Percentiles rank a stretch among this genome's conserved stretches.
These are phyloP conservation scores for Aplysia californica DNA, from an alignment of 1,140 invertebrate species.

Conservation along the genomic window DNA sequence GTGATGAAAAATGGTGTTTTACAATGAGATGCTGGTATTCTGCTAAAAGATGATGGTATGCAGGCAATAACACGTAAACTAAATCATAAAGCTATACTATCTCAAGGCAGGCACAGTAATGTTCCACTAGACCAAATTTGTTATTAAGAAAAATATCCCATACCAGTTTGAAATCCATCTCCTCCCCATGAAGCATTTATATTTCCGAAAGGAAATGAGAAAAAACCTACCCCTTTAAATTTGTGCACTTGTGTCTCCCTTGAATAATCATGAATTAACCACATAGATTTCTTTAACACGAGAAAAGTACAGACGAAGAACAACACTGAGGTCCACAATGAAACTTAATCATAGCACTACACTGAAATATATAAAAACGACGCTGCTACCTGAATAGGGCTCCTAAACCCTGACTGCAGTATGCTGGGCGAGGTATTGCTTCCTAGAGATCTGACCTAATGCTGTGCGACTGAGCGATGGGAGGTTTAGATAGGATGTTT, in stretches of 20 bases:
- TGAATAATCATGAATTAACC: background rate
- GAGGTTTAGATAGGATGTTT: constrained; percentile 26
- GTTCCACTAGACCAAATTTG: too few species aligned
- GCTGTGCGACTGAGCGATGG: constrained; percentile 14
- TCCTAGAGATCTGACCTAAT: constrained; percentile 15
- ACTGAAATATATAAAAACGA: constrained; percentile 12
- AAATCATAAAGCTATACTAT: constrained; percentile 9
- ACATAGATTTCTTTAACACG: background rate
- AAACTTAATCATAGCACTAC: constrained; percentile 14
- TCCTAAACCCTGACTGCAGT: constrained; percentile 9
- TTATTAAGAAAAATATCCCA: too few species aligned
- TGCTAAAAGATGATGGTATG: constrained; percentile 5
- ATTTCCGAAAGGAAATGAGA: too few species aligned
- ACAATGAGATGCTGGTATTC: too few species aligned
- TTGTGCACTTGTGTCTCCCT: constrained; percentile 17
- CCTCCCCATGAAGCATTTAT: too few species aligned
- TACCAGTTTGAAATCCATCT: too few species aligned
- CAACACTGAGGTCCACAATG: constrained; percentile 9
- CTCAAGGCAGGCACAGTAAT: constrained; percentile 25
- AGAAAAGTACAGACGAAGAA: background rate
- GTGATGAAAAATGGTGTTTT: too few species aligned
- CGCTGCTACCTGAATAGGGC: constrained; percentile 13
- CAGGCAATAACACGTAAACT: constrained; percentile 14
- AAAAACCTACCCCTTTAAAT: too few species aligned
- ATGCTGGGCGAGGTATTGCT: constrained; percentile 2